phyloP scores from a whole-genome alignment of 2,113 vertebrate genomes.

The Phasianus colchicus region DNA sequence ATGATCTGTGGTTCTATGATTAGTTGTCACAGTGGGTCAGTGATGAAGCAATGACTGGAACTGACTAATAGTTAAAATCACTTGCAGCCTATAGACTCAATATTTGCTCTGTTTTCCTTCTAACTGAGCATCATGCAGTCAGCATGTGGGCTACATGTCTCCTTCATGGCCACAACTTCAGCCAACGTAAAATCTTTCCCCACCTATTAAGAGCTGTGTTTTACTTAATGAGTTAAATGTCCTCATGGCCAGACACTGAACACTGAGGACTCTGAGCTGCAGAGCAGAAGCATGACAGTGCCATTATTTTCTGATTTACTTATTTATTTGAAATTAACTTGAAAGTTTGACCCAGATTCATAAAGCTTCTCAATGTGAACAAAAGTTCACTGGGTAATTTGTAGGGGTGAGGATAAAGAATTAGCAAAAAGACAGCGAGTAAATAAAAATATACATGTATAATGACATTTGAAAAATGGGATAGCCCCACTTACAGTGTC shows the following conservation, averaged over 20 bases:
- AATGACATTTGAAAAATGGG: background rate
- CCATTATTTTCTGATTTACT: background rate
- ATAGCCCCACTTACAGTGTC: background rate
- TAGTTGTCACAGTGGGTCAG: background rate
- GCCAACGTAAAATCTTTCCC: background rate
- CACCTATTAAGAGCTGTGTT: background rate
- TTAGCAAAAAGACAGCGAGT: background rate
- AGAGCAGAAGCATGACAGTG: background rate
- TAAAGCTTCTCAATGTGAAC: background rate
- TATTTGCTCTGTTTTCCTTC: background rate
- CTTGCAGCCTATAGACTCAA: background rate
- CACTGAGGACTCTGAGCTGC: background rate
- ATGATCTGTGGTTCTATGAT: no score
- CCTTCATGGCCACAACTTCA: background rate
- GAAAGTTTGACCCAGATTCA: background rate
- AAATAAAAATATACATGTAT: background rate
- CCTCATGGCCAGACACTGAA: background rate
- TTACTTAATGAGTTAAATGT: background rate
- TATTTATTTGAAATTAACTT: background rate
- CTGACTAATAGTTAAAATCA: background rate
- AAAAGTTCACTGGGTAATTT: background rate
- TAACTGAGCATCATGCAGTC: background rate
- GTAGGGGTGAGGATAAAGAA: background rate
- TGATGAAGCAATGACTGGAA: background rate
- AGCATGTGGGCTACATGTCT: background rate